phyloP scores from a whole-genome alignment of 2,888 invertebrate species.

The Sinotaia quadrata region DNA sequence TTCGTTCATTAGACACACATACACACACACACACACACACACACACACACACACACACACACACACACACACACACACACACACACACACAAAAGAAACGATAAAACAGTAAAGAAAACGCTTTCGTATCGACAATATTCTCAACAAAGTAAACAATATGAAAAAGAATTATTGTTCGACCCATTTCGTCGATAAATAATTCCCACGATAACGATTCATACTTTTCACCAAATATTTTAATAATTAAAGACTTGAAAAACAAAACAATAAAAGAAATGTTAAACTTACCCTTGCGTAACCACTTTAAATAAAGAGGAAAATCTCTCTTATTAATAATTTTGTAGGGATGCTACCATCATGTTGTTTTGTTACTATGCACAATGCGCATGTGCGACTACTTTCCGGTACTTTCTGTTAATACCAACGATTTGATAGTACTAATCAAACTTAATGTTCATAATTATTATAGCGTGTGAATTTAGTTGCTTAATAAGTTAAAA shows the following conservation, averaged over 20 bases:
- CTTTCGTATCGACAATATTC: not conserved
- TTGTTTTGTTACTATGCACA: constrained; percentile 50
- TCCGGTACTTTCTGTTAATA: too few relatives aligned
- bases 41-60: not conserved
- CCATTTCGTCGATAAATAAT: too few relatives aligned
- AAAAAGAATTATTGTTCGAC: not conserved
- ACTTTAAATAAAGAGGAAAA: constrained; percentile 5
- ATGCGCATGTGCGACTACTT: constrained; percentile 44
- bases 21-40: constrained; percentile 5
- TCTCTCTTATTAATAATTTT: constrained; percentile 24
- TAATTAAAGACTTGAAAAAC: not conserved
- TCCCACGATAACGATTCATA: not conserved
- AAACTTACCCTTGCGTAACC: constrained; percentile 23
- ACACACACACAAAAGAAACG: not conserved
- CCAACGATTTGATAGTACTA: too few relatives aligned
- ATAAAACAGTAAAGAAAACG: not conserved
- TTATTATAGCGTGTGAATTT: too few relatives aligned
- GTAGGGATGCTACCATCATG: constrained; percentile 13
- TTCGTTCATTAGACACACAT: not conserved
- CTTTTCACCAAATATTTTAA: not conserved
- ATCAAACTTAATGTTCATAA: too few relatives aligned
- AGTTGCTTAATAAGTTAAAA: too few relatives aligned
- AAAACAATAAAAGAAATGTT: not conserved
- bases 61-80: not conserved
- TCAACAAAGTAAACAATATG: too few relatives aligned